phyloP scores from a whole-genome alignment of 2,797 vertebrate species.

The Arrhamphus sclerolepis region DNA sequence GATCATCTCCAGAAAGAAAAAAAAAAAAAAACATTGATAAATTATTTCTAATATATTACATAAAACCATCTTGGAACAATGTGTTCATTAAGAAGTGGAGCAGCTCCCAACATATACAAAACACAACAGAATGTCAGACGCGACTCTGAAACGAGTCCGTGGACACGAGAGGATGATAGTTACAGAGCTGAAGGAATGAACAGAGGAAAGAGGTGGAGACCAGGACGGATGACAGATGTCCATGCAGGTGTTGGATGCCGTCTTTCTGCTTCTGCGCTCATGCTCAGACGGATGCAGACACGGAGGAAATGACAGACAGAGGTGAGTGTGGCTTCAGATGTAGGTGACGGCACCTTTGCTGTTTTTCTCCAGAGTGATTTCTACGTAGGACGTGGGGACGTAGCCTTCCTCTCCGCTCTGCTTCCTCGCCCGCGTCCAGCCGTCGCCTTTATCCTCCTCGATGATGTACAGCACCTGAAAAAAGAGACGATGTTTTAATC shows the following conservation, averaged over 20 bases:
- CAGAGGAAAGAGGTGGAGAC: slow-evolving; percentile 20
- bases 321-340: slow-evolving; percentile 85
- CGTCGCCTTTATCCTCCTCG: slow-evolving; percentile 98
- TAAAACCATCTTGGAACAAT: slow-evolving; percentile 48
- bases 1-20: slow-evolving; percentile 36
- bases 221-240: slow-evolving; percentile 36
- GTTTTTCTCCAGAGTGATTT: slow-evolving; percentile 98
- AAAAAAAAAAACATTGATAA: slow-evolving; percentile 40
- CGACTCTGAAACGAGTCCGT: slow-evolving; percentile 17
- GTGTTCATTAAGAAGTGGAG: slow-evolving; percentile 54
- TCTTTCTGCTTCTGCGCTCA: slow-evolving; percentile 15
- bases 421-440: slow-evolving; percentile 96
- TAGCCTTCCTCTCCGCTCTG: slow-evolving; percentile 97
- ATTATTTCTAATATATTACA: slow-evolving; percentile 61
- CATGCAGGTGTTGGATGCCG: slow-evolving; percentile 51
- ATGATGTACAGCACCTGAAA: slow-evolving; percentile 90
- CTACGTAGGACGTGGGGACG: slow-evolving; percentile 97
- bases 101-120: slow-evolving; percentile 43
- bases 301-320: slow-evolving; percentile 34
- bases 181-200: neutral
- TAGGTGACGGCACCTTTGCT: slow-evolving; percentile 99
- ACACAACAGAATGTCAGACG: neutral
- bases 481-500: no score
- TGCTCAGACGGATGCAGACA: slow-evolving; percentile 5
- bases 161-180: slow-evolving; percentile 20